Evolutionary conservation across 1,140 invertebrate species (phyloP), one percentile per base, ranked within the genome.

Genomic region (Lasioglossum albipes): DNA sequence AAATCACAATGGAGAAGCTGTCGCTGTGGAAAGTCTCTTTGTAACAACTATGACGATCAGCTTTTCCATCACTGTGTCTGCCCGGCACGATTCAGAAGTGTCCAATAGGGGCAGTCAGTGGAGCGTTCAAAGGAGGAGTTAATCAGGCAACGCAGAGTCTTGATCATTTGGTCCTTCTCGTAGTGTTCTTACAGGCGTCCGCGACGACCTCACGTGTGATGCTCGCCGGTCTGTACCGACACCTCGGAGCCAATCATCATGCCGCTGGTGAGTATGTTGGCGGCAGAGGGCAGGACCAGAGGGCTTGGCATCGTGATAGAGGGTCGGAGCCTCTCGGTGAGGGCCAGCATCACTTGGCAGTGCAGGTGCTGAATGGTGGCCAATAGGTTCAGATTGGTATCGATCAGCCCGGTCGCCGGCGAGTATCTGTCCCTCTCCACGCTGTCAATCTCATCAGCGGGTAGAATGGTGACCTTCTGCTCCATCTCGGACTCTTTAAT

Each of bases 291-390:
- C n/a, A 92, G 70, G 16, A 91, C 87, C 31, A 92, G 83, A 20
- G 91, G 86, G 7, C 72, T 77, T 4, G 90, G 90, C 65, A 90
- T 78, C 16, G 85, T 45, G 20, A 89, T 84, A 10, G 91, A 89
- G 0, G 92, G 92, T 80, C 92, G 88, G 36, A 93, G 88, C 74
- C 93, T 90, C 69, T 93, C 92, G 31, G 92, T 93, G 9, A 93
- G 89, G 20, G 93, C 93, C 57, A 93, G 84, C 92, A 93, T 93
- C 36, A 93, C 92, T 83, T 93, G 93, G 77, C 91, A 93, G 79
- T 93, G 93, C 7, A 93, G 86, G 67, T 93, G 92, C 74, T 93
- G 93, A 75, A 93, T 93, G 61, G 93, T 93, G 13, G 92, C 92
- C 12, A 93, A 82, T 7, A 93, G 87, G 86, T 93, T 93, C 61